Evolutionary conservation across 2,113 vertebrate species (phyloP).

Genomic region (Vireo altiloquus): DNA sequence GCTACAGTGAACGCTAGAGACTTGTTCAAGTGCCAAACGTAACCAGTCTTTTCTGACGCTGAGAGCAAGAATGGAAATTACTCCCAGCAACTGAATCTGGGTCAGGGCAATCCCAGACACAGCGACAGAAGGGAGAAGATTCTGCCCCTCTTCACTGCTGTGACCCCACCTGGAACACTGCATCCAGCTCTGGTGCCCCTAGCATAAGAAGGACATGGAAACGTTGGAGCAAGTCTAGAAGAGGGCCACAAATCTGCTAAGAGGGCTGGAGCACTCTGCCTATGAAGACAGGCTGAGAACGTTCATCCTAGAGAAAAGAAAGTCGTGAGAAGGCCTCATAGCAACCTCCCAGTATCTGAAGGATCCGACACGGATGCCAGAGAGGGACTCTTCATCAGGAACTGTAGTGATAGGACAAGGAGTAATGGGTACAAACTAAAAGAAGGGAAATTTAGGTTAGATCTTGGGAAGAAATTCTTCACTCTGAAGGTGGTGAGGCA

Average conservation of each 20-base stretch:
- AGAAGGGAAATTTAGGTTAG: not conserved
- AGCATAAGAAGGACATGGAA: not conserved
- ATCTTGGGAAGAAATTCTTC: not conserved
- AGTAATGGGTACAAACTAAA: not conserved
- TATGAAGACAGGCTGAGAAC: not conserved
- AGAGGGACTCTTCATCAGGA: not conserved
- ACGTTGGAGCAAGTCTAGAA: not conserved
- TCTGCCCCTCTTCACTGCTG: not conserved
- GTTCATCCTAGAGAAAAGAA: not conserved
- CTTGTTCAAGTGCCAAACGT: not conserved
- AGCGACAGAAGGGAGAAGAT: not conserved
- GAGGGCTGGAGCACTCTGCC: not conserved
- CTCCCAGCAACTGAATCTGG: not conserved
- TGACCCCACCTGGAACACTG: not conserved
- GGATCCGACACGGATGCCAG: not conserved
- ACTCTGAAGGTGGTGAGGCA: not conserved
- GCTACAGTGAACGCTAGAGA: not conserved
- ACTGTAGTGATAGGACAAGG: not conserved
- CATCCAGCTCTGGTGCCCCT: no score
- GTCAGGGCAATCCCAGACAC: no score
- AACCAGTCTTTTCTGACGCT: not conserved
- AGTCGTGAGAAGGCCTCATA: not conserved
- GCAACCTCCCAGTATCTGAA: not conserved
- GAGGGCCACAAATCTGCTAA: rapidly evolving
- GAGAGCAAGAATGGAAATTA: not conserved